Evolutionary conservation across 2,797 vertebrate species (phyloP).

Genomic region (Mormyrops attenuatus): DNA sequence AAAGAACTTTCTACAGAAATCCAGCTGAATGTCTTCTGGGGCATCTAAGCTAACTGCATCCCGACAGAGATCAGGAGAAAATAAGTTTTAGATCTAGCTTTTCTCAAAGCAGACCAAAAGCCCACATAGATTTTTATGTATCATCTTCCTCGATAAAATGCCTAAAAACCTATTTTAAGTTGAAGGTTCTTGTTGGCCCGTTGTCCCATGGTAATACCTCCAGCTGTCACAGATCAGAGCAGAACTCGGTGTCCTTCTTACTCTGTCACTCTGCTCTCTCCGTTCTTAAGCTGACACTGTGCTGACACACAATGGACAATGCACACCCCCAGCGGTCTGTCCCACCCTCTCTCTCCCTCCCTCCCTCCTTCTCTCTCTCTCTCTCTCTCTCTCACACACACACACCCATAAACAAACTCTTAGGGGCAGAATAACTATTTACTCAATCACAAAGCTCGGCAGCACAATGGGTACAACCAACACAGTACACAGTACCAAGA

Average conservation of each 20-base stretch:
- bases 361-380: not conserved
- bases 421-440: not conserved
- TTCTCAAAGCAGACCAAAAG: not conserved
- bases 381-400: not conserved
- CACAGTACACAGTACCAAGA: not conserved
- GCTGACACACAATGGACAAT: not conserved
- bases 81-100: not conserved
- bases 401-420: not conserved
- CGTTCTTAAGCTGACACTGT: not conserved
- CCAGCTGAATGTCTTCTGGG: not conserved
- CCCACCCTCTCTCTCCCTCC: not conserved
- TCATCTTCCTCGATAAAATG: not conserved
- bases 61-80: not conserved
- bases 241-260: not conserved
- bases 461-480: not conserved
- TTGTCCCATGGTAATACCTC: not conserved
- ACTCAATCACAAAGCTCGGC: not conserved
- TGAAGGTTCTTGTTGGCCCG: not conserved
- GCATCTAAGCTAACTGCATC: not conserved
- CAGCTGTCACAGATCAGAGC: not conserved
- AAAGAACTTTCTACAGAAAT: not conserved
- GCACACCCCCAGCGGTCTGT: not conserved
- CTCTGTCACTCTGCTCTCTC: not conserved
- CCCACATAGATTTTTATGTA: not conserved
- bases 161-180: not conserved